Evolutionary conservation across 2,113 vertebrate genomes (phyloP).

Genomic region (Caloenas nicobarica): DNA sequence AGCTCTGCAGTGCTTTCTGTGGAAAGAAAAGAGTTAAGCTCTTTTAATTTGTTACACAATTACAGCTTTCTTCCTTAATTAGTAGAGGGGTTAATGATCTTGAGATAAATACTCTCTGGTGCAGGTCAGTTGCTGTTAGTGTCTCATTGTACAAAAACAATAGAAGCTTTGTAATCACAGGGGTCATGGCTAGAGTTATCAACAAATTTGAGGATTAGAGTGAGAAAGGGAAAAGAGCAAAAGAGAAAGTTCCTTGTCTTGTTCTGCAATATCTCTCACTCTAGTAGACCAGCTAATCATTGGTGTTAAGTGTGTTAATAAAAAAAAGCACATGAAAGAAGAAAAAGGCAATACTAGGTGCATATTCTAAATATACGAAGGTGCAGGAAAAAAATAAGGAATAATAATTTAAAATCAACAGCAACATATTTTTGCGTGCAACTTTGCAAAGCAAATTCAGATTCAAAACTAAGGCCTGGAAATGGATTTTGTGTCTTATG

Average conservation of each 20-base stretch:
- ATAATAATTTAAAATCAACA: not conserved
- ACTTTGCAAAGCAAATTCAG: not conserved
- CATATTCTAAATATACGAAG: not conserved
- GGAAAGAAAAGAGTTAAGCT: not conserved
- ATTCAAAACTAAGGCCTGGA: not conserved
- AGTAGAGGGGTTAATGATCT: not conserved
- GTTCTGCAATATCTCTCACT: not conserved
- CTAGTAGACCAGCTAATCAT: not conserved
- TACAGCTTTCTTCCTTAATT: slow-evolving; percentile 34
- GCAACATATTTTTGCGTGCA: not conserved
- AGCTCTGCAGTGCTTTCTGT: not conserved
- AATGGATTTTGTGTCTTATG: not conserved
- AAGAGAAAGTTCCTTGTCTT: not conserved
- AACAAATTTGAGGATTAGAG: not conserved
- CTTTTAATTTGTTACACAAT: slow-evolving; percentile 15
- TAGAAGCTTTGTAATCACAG: slow-evolving; percentile 10
- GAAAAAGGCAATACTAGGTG: not conserved
- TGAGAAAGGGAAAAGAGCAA: not conserved
- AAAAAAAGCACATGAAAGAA: not conserved
- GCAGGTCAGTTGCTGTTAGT: not conserved
- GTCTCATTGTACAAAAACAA: slow-evolving; percentile 21
- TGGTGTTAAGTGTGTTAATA: not conserved
- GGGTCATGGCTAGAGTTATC: not conserved
- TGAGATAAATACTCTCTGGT: slow-evolving; percentile 13
- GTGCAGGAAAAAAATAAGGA: not conserved